Evolutionary conservation across 2,797 vertebrate genomes (phyloP), one percentile per base, ranked within the genome.

Genomic region (Poeciliopsis infans): DNA sequence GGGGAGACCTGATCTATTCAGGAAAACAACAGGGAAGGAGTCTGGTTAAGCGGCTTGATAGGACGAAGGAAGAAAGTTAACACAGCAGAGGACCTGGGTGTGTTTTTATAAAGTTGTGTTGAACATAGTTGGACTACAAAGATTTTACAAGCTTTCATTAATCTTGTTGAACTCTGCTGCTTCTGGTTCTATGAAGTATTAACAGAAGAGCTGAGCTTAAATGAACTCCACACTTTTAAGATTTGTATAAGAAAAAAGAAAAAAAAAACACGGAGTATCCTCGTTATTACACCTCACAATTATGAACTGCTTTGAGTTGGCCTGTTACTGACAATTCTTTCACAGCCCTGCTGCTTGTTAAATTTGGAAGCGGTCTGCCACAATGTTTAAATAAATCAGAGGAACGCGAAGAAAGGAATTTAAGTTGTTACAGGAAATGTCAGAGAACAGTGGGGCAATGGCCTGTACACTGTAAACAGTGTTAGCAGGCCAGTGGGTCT

Each of bases 391-490:
- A 70, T 45, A 70, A 28, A 46, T 45, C 25, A 28, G 25, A 25
- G 51, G n/a, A 77, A 74, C 49, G 45, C 61, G 20, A 43, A 47
- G 45, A 47, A 59, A 5, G 20, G 80, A 78, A 41, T 80, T 59
- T 75, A 5, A 53, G 49, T 72, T 80, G 72, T 77, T 64, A 74
- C 11, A 25, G 71, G 33, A 53, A 74, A 1, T 3, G 78, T 66
- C 78, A 51, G 79, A 81, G 88, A 79, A 91, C 92, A 85, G 75
- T 45, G 66, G 91, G 77, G 57, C 91, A 90, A 88, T 91, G 91
- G 94, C 93, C 84, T 77, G 0, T 23, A 41, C 5, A 79, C 73
- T 82, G 86, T 93, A 91, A 92, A 94, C 90, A 87, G 68, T 49
- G 25, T 73, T 78, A 89, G 73, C 76, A 20, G 66, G 53, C 55